Evolutionary conservation across 2,113 vertebrate species (phyloP).

Genomic region (Erythrocebus patas): DNA sequence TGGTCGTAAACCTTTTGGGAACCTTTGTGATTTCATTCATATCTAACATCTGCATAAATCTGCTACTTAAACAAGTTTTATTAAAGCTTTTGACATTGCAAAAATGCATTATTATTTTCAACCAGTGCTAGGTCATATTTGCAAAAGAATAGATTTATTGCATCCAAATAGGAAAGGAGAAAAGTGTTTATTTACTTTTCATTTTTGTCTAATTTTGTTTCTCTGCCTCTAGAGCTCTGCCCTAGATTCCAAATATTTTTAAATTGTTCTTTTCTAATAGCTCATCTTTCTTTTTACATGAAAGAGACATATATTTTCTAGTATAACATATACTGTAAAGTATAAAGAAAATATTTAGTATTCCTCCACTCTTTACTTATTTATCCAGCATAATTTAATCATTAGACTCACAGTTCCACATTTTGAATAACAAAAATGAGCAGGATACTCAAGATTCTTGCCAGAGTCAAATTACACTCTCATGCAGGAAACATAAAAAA

Average conservation of each 20-base stretch:
- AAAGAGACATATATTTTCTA: background rate
- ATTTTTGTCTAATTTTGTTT: slow-evolving; percentile 23
- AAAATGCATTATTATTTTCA: background rate
- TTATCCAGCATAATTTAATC: background rate
- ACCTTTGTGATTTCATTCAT: background rate
- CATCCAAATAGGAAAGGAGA: background rate
- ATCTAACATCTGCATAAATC: background rate
- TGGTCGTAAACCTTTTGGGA: background rate
- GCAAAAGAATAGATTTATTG: slow-evolving; percentile 14
- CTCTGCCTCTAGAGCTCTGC: background rate
- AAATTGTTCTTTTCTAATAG: slow-evolving; percentile 4
- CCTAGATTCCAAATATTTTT: slow-evolving; percentile 19
- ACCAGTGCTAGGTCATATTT: background rate
- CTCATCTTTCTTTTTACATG: background rate
- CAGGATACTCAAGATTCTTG: background rate
- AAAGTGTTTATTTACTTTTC: slow-evolving; percentile 30
- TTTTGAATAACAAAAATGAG: background rate
- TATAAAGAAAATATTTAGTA: background rate
- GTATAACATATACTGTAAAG: background rate
- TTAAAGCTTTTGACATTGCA: background rate
- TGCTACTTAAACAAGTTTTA: background rate
- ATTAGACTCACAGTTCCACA: background rate
- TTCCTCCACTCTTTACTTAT: background rate
- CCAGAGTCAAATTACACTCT: background rate
- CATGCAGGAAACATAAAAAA: background rate